These are phyloP conservation scores for Mycalesis mineus DNA, from an alignment of 2,888 invertebrate genomes.

Conservation along the genomic window DNA sequence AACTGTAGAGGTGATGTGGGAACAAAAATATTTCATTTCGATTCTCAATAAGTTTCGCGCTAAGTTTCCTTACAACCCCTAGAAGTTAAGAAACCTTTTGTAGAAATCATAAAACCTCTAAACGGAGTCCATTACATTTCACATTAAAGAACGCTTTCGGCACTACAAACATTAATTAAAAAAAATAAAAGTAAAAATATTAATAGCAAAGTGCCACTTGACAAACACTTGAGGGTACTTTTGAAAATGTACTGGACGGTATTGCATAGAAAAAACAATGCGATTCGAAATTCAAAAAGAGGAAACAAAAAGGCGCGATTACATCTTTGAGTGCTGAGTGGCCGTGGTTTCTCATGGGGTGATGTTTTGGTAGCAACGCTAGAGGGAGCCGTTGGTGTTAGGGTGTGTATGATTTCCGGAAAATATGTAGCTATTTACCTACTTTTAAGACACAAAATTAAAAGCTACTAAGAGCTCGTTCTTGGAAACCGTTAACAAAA, in stretches of 20 bases:
- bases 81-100: conserved; percentile 23
- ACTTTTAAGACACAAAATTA: background rate
- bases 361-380: conserved; percentile 71
- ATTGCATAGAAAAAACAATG: conserved; percentile 58
- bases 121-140: conserved; percentile 29
- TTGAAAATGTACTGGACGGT: conserved; percentile 51
- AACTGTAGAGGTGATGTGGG: background rate
- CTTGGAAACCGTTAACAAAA: no score
- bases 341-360: conserved; percentile 74
- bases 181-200: conserved; percentile 40
- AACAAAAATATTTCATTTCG: conserved; percentile 2
- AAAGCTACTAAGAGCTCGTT: no score
- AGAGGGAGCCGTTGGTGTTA: conserved; percentile 52
- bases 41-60: conserved; percentile 3
- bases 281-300: conserved; percentile 48
- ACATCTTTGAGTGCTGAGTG: conserved; percentile 66
- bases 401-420: conserved; percentile 19
- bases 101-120: conserved; percentile 12
- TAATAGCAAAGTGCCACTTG: conserved; percentile 51
- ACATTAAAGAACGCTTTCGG: conserved; percentile 35
- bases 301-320: conserved; percentile 73
- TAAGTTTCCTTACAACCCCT: conserved; percentile 5
- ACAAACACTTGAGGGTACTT: conserved; percentile 58
- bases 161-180: conserved; percentile 48
- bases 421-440: background rate